phyloP scores from a whole-genome alignment of 2,113 vertebrate genomes.

The Butorides virescens region DNA sequence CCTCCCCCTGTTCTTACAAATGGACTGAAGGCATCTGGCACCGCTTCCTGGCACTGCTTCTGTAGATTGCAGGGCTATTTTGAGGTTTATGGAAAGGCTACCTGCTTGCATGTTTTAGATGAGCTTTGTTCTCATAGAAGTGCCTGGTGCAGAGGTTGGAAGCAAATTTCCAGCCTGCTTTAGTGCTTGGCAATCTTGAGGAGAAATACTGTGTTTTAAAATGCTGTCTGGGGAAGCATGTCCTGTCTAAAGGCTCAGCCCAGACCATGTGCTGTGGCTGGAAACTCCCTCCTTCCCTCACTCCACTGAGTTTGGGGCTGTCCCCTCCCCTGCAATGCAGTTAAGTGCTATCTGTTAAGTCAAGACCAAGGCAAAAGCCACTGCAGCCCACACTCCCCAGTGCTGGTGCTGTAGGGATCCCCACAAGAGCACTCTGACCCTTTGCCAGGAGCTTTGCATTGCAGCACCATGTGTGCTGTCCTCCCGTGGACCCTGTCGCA shows the following conservation, averaged over 20 bases:
- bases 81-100: neutral
- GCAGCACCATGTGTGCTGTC: neutral
- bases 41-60: neutral
- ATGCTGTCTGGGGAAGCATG: neutral
- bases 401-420: neutral
- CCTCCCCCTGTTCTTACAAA: neutral
- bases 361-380: neutral
- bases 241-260: neutral
- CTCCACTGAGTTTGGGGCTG: neutral
- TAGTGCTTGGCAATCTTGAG: neutral
- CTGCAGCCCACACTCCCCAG: neutral
- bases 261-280: neutral
- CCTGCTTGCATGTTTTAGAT: neutral
- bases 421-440: neutral
- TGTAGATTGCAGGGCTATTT: neutral
- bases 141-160: neutral
- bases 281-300: neutral
- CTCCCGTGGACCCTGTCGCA: rapidly evolving
- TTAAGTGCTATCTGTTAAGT: neutral
- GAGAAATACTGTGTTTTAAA: neutral
- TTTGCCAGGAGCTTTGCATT: neutral
- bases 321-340: neutral
- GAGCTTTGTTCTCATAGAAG: neutral
- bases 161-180: neutral
- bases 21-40: neutral